A percentile compares a stretch with the other conserved stretches of the same genome.
Conservation (phyloP, 2,113 vertebrate genomes). For the Lycocorax pyrrhopterus region DNA sequence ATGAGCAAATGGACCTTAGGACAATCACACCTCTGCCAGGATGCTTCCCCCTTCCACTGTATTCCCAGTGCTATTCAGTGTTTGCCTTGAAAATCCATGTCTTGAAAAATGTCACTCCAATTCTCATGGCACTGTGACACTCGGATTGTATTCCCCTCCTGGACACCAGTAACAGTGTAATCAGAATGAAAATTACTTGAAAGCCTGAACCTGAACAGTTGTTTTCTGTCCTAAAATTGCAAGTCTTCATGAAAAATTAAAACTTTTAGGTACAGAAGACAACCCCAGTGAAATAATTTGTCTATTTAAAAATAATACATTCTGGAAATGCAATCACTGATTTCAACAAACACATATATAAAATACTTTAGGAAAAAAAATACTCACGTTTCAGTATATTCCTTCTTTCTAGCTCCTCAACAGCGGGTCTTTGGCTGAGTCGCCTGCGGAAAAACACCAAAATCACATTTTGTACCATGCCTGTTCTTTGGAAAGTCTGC, state of each 20-base stretch:
- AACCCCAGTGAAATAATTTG: not conserved
- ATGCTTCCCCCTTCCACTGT: not conserved
- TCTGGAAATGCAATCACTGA: not conserved
- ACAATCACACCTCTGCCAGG: not conserved
- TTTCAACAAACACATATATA: not conserved
- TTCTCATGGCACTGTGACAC: not conserved
- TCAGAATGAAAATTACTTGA: not conserved
- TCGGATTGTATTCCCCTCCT: not conserved
- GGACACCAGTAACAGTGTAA: not conserved
- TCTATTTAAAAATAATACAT: not conserved
- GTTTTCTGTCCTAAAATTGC: not conserved
- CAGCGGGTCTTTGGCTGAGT: slow-evolving; percentile 95
- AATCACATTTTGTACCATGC: slow-evolving; percentile 97
- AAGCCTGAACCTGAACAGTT: not conserved
- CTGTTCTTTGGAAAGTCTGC: slow-evolving; percentile 27
- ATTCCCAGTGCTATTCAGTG: not conserved
- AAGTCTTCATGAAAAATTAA: not conserved
- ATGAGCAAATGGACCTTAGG: not conserved
- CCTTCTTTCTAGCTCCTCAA: slow-evolving; percentile 95
- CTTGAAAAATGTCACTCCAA: not conserved
- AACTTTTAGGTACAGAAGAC: not conserved
- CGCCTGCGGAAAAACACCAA: slow-evolving; percentile 98
- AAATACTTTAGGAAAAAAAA: not conserved
- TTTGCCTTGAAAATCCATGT: not conserved
- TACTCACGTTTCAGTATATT: slow-evolving; percentile 98